Conservation (phyloP, 2,797 vertebrate genomes). For the Pangasius sanitwongsei region DNA sequence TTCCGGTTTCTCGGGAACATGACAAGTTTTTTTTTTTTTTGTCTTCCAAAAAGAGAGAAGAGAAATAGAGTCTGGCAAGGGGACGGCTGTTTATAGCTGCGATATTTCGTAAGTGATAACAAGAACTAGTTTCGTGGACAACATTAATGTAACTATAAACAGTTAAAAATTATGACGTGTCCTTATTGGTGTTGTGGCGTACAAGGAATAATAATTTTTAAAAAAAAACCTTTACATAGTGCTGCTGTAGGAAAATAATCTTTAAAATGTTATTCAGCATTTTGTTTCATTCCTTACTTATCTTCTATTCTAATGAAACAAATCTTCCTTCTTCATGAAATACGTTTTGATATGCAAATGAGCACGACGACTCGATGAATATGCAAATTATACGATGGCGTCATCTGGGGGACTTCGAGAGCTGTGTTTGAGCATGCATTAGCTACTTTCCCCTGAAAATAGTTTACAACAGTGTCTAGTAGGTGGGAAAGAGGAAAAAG, state of each 20-base stretch:
- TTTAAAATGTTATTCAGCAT: too few species aligned
- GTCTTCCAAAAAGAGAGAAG: background rate
- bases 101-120: background rate
- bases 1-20: background rate
- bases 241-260: too few species aligned
- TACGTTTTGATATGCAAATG: background rate
- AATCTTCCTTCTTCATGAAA: background rate
- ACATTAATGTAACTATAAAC: background rate
- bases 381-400: background rate
- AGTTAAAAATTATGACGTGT: too few species aligned
- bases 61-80: background rate
- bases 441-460: background rate
- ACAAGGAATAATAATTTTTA: too few species aligned
- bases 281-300: too few species aligned
- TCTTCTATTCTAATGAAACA: background rate
- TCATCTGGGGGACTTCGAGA: background rate
- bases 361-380: background rate
- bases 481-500: background rate
- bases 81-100: background rate
- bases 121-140: background rate
- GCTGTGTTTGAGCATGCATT: background rate
- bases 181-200: too few species aligned
- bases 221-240: too few species aligned
- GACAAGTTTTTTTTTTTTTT: background rate
- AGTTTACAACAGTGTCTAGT: background rate